Base-by-base conservation (phyloP, 2,797 vertebrate species). In the Acipenser ruthenus region DNA sequence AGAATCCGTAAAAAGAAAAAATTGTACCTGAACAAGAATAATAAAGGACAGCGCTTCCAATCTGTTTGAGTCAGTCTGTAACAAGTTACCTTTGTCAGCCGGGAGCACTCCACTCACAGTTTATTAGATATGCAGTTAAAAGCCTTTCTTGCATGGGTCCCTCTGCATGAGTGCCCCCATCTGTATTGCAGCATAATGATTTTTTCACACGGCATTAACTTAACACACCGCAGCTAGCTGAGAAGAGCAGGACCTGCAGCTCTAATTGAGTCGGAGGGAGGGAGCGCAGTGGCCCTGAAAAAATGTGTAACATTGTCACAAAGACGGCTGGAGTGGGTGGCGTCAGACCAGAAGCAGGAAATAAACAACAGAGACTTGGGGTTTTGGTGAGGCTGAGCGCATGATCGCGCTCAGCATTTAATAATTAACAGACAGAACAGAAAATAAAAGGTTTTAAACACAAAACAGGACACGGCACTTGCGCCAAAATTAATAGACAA, bases 161-260 rank as follows among this genome's bases (percentile, higher is more conserved):
- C 73, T 82, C 81, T 88, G 89, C 87, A 83, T 89, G 88, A 84
- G 84, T 88, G 87, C 78, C 72, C 82, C 89, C 91, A 91, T 92
- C 90, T 93, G 89, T 90, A 85, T 81, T 72, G 78, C 78, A 71
- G 86, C 88, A 89, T 91, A 91, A 91, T 91, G 88, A 89, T 89
- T 86, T 90, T 81, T 90, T 91, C 89, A 92, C 77, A 82, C 85
- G 75, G 80, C 88, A 91, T 93, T 93, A 91, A 87, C 84, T 91
- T 86, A 90, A 88, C 88, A 89, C 86, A 83, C 79, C 83, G 85
- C 80, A 68, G 83, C 70, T 85, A 89, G 83, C 78, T 67, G 76
- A 80, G 77, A 75, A 64, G 83, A 80, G 87, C 80, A 86, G 81
- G 82, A 84, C 86, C 86, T 80, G 23, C 62, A 65, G 77, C 82